Conservation (phyloP, 2,113 vertebrate genomes). For the Aleadryas rufinucha region DNA sequence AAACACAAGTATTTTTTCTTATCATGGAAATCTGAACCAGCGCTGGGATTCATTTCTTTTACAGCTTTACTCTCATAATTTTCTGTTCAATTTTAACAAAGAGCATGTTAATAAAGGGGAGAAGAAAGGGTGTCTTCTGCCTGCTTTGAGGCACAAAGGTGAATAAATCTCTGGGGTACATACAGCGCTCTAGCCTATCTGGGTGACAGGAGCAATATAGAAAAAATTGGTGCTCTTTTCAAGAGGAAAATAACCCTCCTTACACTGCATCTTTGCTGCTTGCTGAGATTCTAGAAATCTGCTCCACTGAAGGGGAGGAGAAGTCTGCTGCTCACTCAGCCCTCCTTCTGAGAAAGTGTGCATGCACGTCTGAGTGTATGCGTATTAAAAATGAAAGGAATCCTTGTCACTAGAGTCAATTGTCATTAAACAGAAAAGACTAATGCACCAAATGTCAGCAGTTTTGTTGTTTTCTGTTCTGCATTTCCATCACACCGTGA, state of each 20-base stretch:
- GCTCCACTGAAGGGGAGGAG: neutral
- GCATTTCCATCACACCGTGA: slow-evolving; percentile 52
- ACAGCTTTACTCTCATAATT: neutral
- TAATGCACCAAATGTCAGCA: neutral
- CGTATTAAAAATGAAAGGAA: neutral
- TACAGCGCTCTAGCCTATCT: neutral
- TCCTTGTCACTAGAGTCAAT: neutral
- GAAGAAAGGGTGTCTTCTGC: slow-evolving; percentile 52
- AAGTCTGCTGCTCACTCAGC: neutral
- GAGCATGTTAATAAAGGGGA: slow-evolving; percentile 17
- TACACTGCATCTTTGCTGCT: neutral
- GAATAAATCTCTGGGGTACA: slow-evolving; percentile 30
- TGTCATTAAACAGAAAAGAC: neutral
- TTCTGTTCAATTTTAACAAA: slow-evolving; percentile 15
- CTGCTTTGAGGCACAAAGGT: slow-evolving; percentile 57
- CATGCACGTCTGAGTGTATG: neutral
- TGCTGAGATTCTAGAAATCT: slow-evolving; percentile 13
- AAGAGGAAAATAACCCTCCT: neutral
- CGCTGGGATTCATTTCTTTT: neutral
- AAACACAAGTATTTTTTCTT: neutral
- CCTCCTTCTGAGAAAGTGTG: slow-evolving; percentile 11
- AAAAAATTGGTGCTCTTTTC: neutral
- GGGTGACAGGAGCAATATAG: neutral
- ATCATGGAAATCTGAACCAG: slow-evolving; percentile 17
- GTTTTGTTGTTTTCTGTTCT: slow-evolving; percentile 27